Evolutionary conservation across 1,140 invertebrate genomes (phyloP).

Genomic region (Zeugodacus cucurbitae): DNA sequence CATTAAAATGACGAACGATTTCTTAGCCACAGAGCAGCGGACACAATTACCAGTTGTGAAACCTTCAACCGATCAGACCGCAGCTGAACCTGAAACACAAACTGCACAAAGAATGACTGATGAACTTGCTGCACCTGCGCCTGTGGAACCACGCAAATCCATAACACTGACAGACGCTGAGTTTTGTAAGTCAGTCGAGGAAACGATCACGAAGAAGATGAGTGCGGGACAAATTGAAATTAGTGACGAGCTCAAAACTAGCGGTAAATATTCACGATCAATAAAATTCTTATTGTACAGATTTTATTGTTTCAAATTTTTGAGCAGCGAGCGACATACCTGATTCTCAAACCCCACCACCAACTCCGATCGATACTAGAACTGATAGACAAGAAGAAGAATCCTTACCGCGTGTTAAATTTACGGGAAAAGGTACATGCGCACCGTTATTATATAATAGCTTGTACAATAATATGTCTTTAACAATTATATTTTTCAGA

Average conservation of each 20-base stretch:
- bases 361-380: slow-evolving; percentile 63
- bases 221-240: slow-evolving; percentile 63
- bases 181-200: slow-evolving; percentile 64
- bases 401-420: not conserved
- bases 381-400: slow-evolving; percentile 54
- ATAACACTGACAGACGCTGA: slow-evolving; percentile 59
- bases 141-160: slow-evolving; percentile 60
- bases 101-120: not conserved
- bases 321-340: slow-evolving; percentile 60
- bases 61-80: not conserved
- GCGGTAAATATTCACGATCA: slow-evolving; percentile 47
- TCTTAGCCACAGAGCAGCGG: slow-evolving; percentile 47
- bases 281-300: not conserved
- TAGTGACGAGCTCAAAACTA: slow-evolving; percentile 58
- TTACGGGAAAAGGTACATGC: slow-evolving; percentile 21
- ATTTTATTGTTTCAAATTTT: not conserved
- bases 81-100: not conserved
- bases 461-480: not conserved
- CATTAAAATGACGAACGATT: slow-evolving; percentile 57
- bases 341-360: slow-evolving; percentile 63
- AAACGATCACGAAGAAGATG: slow-evolving; percentile 65
- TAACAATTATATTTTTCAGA: not conserved
- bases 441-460: not conserved
- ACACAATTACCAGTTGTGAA: slow-evolving; percentile 10
- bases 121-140: slow-evolving; percentile 50